Percentiles rank a stretch among this genome's conserved stretches.
Evolutionary conservation across 2,113 vertebrate genomes (phyloP).

Genomic region (Athene noctua): DNA sequence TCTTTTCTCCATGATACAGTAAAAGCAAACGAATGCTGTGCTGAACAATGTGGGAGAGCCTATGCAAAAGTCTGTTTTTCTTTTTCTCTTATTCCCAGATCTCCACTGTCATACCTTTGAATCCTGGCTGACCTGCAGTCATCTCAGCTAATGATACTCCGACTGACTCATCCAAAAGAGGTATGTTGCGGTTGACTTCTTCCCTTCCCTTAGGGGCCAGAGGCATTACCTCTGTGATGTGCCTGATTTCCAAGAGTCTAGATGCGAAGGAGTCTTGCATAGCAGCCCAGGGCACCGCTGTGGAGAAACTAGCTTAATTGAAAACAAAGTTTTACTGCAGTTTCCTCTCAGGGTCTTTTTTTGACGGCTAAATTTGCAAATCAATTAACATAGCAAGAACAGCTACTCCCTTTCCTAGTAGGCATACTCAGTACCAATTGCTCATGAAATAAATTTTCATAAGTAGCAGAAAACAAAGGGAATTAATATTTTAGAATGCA

Average conservation of each 20-base stretch:
- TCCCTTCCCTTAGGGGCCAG: neutral
- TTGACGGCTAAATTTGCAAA: conserved; percentile 31
- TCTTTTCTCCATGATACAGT: neutral
- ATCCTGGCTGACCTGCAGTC: neutral
- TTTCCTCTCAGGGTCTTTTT: neutral
- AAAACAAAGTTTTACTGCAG: neutral
- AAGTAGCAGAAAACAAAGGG: neutral
- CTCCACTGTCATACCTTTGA: neutral
- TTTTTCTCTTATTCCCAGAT: neutral
- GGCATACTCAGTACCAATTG: neutral
- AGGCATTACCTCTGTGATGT: neutral
- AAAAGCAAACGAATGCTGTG: neutral
- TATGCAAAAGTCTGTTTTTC: neutral
- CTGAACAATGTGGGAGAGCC: neutral
- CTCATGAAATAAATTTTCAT: neutral
- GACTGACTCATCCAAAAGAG: neutral
- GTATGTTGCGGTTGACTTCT: neutral
- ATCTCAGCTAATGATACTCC: neutral
- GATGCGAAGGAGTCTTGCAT: neutral
- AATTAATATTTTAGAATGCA: neutral
- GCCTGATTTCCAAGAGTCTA: neutral
- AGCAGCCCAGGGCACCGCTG: neutral
- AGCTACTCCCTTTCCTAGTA: neutral
- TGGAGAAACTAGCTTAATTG: neutral
- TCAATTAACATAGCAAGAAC: neutral